phyloP scores from a whole-genome alignment of 2,888 invertebrate species.

The Amorpha juglandis region DNA sequence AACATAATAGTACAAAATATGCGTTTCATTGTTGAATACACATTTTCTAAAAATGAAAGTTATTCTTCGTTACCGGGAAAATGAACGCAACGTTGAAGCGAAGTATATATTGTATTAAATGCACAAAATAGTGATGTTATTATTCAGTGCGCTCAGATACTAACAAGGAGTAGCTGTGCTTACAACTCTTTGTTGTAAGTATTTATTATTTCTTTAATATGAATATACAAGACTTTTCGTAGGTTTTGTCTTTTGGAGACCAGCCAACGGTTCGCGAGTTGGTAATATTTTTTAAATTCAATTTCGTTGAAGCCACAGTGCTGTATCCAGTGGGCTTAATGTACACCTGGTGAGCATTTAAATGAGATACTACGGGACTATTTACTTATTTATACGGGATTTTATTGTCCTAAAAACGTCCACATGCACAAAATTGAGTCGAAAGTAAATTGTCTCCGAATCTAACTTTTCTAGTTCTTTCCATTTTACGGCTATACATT shows the following conservation, averaged over 20 bases:
- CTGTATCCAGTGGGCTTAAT: slow-evolving; percentile 79
- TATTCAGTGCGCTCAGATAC: slow-evolving; percentile 49
- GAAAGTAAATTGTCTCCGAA: slow-evolving; percentile 23
- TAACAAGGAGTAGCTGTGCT: slow-evolving; percentile 54
- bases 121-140: slow-evolving; percentile 34
- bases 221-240: slow-evolving; percentile 74
- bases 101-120: slow-evolving; percentile 18
- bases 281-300: slow-evolving; percentile 84
- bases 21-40: slow-evolving; percentile 1
- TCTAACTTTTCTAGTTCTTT: slow-evolving; percentile 32
- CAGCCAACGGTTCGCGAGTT: slow-evolving; percentile 76
- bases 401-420: slow-evolving; percentile 52
- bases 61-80: neutral
- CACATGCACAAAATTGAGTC: slow-evolving; percentile 23
- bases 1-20: neutral
- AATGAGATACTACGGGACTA: slow-evolving; percentile 74
- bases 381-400: slow-evolving; percentile 63
- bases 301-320: slow-evolving; percentile 80
- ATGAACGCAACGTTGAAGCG: neutral
- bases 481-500: slow-evolving; percentile 16
- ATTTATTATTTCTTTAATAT: slow-evolving; percentile 78
- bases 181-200: slow-evolving; percentile 53
- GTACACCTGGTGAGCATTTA: slow-evolving; percentile 81
- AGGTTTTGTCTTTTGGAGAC: slow-evolving; percentile 80
- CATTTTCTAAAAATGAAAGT: neutral